Base-by-base conservation (phyloP, 2,888 invertebrate genomes). In the Iselma pallidipennis region DNA sequence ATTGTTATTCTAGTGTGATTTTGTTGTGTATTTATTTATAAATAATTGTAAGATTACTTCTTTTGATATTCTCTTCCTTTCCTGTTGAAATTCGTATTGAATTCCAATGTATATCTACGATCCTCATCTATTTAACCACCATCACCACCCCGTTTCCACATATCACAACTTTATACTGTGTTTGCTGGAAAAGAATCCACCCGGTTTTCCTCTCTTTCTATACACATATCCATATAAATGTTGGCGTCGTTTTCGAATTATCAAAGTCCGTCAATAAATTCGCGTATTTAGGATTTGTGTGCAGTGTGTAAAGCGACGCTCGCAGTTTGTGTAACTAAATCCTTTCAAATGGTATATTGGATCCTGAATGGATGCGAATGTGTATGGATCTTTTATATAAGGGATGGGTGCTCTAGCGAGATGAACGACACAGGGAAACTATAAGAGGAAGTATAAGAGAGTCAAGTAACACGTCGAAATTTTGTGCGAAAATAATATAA, bases 281-380 rank as follows among this genome's bases (percentile, higher is more conserved):
- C 78, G 73, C 77, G 81, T 79, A 80, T 81, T 81, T 77, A 74
- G 81, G 80, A 81, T 81, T 81, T 81, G 80, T 77, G 78, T 74
- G 72, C 72, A 74, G 76, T 74, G 75, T 76, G 71, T 74, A 77
- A 77, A 78, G 74, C 75, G 78, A 70, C 76, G 74, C 73, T 74
- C 74, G 78, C 77, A 77, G 74, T 77, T 76, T 45, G n/a, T 75
- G 73, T 72, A 75, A 76, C 78, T 76, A 80, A 81, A 81, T 81
- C 81, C 81, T 78, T 78, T 78, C 77, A 76, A 80, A 80, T 80
- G 78, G 80, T 80, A 80, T 63, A 63, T 66, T 66, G 71, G 67
- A 71, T 69, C 56, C 66, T 64, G 64, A 68, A 71, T 68, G 53
- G 66, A 71, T 66, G 62, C 65, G 67, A 63, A 63, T 65, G 63